Percentiles rank a stretch among this genome's conserved stretches.
These are phyloP conservation scores for Pygoscelis adeliae DNA, from an alignment of 2,113 vertebrate species.

Conservation along the genomic window DNA sequence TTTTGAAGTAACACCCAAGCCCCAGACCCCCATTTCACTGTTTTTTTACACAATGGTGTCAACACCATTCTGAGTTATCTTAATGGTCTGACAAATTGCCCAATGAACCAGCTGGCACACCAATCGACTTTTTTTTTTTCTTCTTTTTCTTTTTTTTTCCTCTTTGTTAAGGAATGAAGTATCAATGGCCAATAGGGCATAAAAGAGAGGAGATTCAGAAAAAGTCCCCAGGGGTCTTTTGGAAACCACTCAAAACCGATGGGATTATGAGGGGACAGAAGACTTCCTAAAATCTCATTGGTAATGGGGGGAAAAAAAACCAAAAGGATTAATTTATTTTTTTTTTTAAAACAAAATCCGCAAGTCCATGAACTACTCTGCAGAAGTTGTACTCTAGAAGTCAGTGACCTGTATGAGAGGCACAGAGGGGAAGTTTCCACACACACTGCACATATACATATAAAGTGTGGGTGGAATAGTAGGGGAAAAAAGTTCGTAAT, in stretches of 20 bases:
- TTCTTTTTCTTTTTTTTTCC: not conserved
- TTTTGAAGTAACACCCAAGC: not conserved
- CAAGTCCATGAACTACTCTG: not conserved
- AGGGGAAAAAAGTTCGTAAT: not conserved
- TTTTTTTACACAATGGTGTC: not conserved
- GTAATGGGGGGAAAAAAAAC: rapidly evolving
- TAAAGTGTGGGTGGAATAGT: not conserved
- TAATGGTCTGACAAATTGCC: not conserved
- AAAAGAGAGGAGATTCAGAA: not conserved
- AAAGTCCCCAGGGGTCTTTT: not conserved
- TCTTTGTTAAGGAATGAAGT: not conserved
- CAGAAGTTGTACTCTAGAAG: not conserved
- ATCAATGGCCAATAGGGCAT: not conserved
- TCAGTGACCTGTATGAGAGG: not conserved
- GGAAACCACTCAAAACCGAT: not conserved
- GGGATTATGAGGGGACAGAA: not conserved
- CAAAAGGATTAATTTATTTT: not conserved
- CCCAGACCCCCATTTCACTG: not conserved
- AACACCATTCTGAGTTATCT: not conserved
- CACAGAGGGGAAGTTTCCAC: not conserved
- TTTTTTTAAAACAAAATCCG: not conserved
- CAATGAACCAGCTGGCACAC: not conserved
- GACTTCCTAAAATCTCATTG: not conserved
- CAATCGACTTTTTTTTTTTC: not conserved
- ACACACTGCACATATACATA: not conserved